A percentile compares a stretch with the other conserved stretches of the same genome.
phyloP scores from a whole-genome alignment of 2,888 invertebrate genomes.

The Pseudeuparius sepicola region DNA sequence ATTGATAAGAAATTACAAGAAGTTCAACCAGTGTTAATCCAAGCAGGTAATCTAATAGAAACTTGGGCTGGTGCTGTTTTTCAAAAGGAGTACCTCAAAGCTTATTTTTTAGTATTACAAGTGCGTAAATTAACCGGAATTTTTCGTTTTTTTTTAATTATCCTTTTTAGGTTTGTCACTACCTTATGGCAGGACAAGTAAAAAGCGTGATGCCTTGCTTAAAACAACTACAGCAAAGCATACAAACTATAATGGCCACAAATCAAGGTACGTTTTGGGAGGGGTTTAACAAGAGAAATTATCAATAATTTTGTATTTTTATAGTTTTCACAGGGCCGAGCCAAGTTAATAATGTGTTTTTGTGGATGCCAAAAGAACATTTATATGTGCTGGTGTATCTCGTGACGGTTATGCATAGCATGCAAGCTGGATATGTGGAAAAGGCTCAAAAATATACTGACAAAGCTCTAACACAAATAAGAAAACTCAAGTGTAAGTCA shows the following conservation, averaged over 20 bases:
- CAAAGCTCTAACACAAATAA: slow-evolving; percentile 92
- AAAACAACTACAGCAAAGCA: slow-evolving; percentile 93
- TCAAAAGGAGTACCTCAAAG: slow-evolving; percentile 91
- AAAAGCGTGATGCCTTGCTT: slow-evolving; percentile 94
- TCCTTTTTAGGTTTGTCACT: slow-evolving; percentile 73
- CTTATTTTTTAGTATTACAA: slow-evolving; percentile 90
- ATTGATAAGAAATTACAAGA: slow-evolving; percentile 89
- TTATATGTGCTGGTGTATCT: slow-evolving; percentile 93
- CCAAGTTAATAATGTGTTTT: slow-evolving; percentile 85
- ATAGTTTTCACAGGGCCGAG: slow-evolving; percentile 62
- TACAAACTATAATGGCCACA: slow-evolving; percentile 88
- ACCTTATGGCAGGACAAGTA: slow-evolving; percentile 89
- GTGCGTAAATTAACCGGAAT: slow-evolving; percentile 42
- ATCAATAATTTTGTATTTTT: too few relatives aligned
- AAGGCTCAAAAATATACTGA: slow-evolving; percentile 98
- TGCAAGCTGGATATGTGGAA: slow-evolving; percentile 98
- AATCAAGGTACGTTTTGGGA: slow-evolving; percentile 60
- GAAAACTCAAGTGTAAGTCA: slow-evolving; percentile 74
- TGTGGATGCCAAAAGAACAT: slow-evolving; percentile 96
- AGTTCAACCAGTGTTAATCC: slow-evolving; percentile 75
- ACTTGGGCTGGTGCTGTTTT: slow-evolving; percentile 77
- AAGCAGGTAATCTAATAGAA: slow-evolving; percentile 83
- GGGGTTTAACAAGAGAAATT: too few relatives aligned
- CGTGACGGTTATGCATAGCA: slow-evolving; percentile 95
- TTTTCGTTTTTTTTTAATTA: too few relatives aligned